Conservation (phyloP, 2,797 vertebrate genomes). For the Acanthurus leucopareius region DNA sequence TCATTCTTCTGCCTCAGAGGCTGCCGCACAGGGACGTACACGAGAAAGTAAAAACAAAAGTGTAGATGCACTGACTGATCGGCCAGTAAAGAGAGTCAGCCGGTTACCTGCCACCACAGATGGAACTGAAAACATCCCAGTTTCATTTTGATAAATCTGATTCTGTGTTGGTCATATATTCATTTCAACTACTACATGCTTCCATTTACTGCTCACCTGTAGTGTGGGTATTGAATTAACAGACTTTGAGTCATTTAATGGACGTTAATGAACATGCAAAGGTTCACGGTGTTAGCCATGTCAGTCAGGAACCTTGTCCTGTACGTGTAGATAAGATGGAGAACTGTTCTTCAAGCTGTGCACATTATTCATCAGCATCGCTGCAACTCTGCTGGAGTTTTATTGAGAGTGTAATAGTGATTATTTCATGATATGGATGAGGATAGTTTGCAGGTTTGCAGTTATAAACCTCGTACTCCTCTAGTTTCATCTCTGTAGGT, state of each 20-base stretch:
- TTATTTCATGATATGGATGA: background rate
- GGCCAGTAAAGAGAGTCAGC: too few species aligned
- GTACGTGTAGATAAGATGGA: background rate
- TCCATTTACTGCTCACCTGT: background rate
- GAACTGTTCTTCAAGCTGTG: background rate
- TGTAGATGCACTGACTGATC: too few species aligned
- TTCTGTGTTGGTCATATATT: too few species aligned
- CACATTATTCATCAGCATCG: background rate
- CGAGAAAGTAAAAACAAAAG: too few species aligned
- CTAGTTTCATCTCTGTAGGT: background rate
- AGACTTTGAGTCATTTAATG: background rate
- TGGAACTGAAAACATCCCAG: too few species aligned
- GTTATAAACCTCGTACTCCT: background rate
- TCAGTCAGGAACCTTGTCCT: background rate
- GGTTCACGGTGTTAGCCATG: background rate
- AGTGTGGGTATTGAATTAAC: background rate
- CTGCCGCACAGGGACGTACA: too few species aligned
- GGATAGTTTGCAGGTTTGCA: background rate
- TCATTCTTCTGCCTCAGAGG: too few species aligned
- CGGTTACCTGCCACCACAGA: too few species aligned
- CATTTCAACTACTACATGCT: background rate
- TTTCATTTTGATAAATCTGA: too few species aligned
- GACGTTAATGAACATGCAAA: background rate
- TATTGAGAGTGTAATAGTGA: background rate
- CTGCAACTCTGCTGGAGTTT: background rate